Percentiles rank a stretch among this genome's conserved stretches.
Evolutionary conservation across 1,140 invertebrate genomes (phyloP).

Genomic region (Scylla paramamosain): DNA sequence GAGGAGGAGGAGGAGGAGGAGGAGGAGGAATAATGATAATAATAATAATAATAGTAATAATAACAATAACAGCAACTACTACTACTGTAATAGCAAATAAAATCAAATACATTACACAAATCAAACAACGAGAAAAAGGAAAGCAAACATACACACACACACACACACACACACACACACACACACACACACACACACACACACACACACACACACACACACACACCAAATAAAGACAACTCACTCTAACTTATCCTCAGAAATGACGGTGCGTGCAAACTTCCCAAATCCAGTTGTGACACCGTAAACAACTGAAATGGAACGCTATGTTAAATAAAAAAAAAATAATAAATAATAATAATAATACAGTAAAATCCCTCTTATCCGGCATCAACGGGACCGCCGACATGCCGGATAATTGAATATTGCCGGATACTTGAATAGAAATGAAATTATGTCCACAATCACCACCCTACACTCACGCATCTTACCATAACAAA

Average conservation of each 20-base stretch:
- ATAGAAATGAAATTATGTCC: no score
- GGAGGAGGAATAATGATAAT: neutral
- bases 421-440: no score
- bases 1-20: neutral
- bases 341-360: neutral
- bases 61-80: no score
- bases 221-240: neutral
- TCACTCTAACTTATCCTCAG: slow-evolving; percentile 84
- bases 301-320: slow-evolving; percentile 85
- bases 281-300: slow-evolving; percentile 90
- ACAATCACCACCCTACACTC: no score
- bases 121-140: neutral
- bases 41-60: no score
- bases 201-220: slow-evolving; percentile 17
- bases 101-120: neutral
- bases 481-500: no score
- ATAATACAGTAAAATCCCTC: no score
- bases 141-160: neutral
- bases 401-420: no score
- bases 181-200: slow-evolving; percentile 26
- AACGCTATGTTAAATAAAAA: no score
- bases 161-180: slow-evolving; percentile 29
- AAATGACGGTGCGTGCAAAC: slow-evolving; percentile 85
- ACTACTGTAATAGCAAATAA: neutral
- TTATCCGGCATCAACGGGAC: no score